Percentiles rank a stretch among this genome's conserved stretches.
phyloP scores from a whole-genome alignment of 2,113 vertebrate genomes.

The Xyrauchen texanus region DNA sequence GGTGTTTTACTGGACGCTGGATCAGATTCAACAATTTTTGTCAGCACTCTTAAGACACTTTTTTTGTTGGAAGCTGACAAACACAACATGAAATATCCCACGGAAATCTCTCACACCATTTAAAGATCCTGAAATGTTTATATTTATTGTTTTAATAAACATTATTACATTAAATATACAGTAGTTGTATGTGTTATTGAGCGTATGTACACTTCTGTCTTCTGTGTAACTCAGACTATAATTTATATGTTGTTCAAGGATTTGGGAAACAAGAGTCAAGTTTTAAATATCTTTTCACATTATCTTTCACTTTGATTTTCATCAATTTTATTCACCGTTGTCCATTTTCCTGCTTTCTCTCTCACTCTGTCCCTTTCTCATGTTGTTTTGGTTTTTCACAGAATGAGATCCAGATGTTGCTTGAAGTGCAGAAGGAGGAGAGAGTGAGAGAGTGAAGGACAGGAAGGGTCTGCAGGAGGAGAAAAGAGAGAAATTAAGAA shows the following conservation, averaged over 20 bases:
- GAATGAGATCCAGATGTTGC: conserved; percentile 80
- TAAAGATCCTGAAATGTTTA: neutral
- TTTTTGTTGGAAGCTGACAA: conserved; percentile 39
- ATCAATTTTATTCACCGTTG: conserved; percentile 5
- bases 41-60: conserved; percentile 40
- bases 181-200: too few species aligned
- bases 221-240: too few species aligned
- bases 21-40: conserved; percentile 53
- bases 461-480: neutral
- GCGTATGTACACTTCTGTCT: too few species aligned
- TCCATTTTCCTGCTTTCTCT: conserved; percentile 16
- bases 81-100: conserved; percentile 23
- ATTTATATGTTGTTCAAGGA: too few species aligned
- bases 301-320: neutral
- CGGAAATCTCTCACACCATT: neutral
- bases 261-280: too few species aligned
- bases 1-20: conserved; percentile 57
- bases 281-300: too few species aligned
- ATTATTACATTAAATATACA: too few species aligned
- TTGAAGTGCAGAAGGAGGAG: conserved; percentile 69
- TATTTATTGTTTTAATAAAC: too few species aligned
- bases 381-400: conserved; percentile 74
- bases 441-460: conserved; percentile 17
- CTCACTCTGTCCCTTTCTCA: conserved; percentile 49
- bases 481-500: conserved; percentile 40